These are phyloP conservation scores for Pedionomus torquatus DNA, from an alignment of 2,113 vertebrate species.

Conservation along the genomic window DNA sequence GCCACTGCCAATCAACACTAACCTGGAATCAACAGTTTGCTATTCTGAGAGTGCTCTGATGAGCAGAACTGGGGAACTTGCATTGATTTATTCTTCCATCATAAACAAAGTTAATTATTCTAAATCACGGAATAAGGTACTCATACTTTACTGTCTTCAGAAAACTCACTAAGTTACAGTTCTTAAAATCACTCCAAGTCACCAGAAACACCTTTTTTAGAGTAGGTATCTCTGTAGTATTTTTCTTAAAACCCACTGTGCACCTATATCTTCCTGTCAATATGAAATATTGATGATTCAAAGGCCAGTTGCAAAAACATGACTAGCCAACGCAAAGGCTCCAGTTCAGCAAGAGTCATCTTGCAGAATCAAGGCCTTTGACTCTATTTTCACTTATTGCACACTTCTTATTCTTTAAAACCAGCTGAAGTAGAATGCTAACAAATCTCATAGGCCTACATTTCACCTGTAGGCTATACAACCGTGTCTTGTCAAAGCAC, in stretches of 20 bases:
- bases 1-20: not conserved
- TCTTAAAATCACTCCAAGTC: not conserved
- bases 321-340: not conserved
- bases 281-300: not conserved
- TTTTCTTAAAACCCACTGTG: not conserved
- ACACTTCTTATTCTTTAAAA: not conserved
- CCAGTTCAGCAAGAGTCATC: not conserved
- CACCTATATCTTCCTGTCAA: not conserved
- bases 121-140: not conserved
- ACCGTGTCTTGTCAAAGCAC: accelerated
- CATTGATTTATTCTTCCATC: not conserved
- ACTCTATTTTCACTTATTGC: not conserved
- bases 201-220: not conserved
- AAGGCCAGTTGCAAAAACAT: not conserved
- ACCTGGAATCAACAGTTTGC: not conserved
- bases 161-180: not conserved
- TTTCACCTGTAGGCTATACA: not conserved
- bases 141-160: not conserved
- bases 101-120: not conserved
- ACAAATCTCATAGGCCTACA: not conserved
- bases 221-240: not conserved
- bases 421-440: not conserved
- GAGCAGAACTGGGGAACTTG: not conserved
- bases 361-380: not conserved
- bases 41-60: not conserved